A percentile compares a stretch with the other conserved stretches of the same genome.
These are phyloP conservation scores for Drosophila macrospina DNA, from an alignment of 2,888 invertebrate species.

Conservation along the genomic window DNA sequence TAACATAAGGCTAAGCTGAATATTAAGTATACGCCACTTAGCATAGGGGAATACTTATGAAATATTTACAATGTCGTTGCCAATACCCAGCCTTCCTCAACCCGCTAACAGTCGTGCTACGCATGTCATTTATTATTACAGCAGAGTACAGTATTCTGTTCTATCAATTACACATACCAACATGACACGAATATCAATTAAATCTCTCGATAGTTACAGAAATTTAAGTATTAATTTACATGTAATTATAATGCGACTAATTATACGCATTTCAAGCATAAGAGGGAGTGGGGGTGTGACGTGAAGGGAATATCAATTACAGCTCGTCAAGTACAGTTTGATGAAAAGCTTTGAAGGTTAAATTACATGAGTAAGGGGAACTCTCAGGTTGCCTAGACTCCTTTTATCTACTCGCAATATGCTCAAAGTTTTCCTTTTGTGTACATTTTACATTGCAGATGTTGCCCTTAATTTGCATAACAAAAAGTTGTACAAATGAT, in stretches of 20 bases:
- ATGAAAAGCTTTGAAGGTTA: constrained; percentile 7
- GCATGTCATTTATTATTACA: background rate
- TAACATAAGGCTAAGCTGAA: constrained; percentile 5
- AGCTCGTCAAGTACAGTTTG: background rate
- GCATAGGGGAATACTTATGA: constrained; percentile 2
- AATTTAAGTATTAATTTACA: background rate
- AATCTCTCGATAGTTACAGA: background rate
- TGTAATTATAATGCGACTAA: constrained; percentile 25
- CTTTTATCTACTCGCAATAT: background rate
- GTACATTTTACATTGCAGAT: background rate
- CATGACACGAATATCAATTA: constrained; percentile 18
- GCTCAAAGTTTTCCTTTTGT: background rate
- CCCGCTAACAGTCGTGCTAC: background rate
- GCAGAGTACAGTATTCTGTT: background rate
- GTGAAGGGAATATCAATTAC: background rate
- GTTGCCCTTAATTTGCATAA: background rate
- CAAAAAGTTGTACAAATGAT: constrained; percentile 16
- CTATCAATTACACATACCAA: constrained; percentile 1
- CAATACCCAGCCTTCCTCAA: too few relatives aligned
- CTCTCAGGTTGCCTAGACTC: constrained; percentile 1
- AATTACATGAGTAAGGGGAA: background rate
- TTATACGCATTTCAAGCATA: constrained; percentile 9
- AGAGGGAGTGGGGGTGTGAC: background rate
- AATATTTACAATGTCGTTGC: background rate
- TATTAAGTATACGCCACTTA: background rate